phyloP scores from a whole-genome alignment of 1,140 invertebrate genomes.

The Aphelinus certus region DNA sequence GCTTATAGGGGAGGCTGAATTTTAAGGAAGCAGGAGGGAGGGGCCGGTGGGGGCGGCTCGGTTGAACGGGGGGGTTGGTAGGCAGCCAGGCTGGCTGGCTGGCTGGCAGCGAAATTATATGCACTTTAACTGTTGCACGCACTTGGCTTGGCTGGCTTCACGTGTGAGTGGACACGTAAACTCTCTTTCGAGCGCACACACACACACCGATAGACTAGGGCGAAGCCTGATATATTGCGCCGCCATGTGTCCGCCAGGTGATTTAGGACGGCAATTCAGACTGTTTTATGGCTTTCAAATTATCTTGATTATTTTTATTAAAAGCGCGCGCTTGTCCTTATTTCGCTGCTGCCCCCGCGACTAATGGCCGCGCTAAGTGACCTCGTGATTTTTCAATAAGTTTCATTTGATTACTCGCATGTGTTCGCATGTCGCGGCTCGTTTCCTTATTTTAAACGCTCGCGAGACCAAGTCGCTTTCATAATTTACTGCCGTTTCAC shows the following conservation, averaged over 20 bases:
- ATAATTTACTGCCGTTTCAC: too few relatives aligned
- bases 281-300: conserved; percentile 24
- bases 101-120: conserved; percentile 19
- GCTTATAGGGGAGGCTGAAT: background rate
- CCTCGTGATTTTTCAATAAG: background rate
- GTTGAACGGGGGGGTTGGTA: background rate
- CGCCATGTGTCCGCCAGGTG: conserved; percentile 20
- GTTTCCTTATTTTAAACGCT: too few relatives aligned
- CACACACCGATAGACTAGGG: background rate
- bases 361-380: conserved; percentile 15
- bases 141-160: background rate
- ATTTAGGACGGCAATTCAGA: conserved; percentile 17
- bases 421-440: background rate
- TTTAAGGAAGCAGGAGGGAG: background rate
- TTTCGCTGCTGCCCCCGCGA: background rate
- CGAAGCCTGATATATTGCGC: conserved; percentile 21
- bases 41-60: too few relatives aligned
- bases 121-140: conserved; percentile 26
- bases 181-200: background rate
- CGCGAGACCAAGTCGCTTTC: too few relatives aligned
- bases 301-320: conserved; percentile 29
- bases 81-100: background rate
- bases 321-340: background rate
- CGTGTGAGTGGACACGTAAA: background rate
- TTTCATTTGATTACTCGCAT: background rate